A percentile compares a stretch with the other conserved stretches of the same genome.
Conservation (phyloP, 2,113 vertebrate species). For the Cavia porcellus region DNA sequence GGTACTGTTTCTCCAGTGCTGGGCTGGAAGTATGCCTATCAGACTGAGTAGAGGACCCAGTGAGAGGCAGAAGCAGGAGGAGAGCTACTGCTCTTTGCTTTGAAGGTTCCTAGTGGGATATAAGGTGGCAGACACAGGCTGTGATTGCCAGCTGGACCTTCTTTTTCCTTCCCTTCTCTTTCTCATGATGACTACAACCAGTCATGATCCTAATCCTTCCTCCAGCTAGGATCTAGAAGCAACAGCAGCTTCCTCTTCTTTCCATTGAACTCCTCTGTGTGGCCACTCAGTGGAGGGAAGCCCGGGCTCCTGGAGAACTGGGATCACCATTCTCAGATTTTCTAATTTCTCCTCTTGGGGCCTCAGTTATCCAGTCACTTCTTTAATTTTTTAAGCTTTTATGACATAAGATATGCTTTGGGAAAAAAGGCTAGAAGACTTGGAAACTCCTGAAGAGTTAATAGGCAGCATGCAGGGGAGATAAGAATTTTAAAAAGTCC, state of each 20-base stretch:
- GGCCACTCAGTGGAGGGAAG: accelerated
- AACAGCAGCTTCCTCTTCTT: background rate
- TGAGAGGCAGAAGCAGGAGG: background rate
- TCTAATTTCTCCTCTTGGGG: background rate
- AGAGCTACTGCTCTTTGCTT: background rate
- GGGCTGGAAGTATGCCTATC: background rate
- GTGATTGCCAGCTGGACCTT: background rate
- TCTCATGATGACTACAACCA: background rate
- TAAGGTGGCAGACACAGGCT: background rate
- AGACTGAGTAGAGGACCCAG: background rate
- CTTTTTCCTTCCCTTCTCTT: background rate
- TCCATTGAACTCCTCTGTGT: background rate
- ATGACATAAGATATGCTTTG: background rate
- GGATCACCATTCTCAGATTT: background rate
- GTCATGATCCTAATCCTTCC: background rate
- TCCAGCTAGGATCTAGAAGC: background rate
- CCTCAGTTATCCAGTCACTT: background rate
- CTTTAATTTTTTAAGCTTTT: background rate
- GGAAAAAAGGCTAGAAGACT: background rate
- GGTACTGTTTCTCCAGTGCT: background rate
- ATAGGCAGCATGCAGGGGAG: background rate
- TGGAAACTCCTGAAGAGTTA: background rate
- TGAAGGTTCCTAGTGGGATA: background rate
- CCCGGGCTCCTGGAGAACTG: background rate
- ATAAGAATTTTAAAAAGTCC: background rate